Base-by-base conservation (phyloP, 2,888 invertebrate species). In the Catocala sponsa region DNA sequence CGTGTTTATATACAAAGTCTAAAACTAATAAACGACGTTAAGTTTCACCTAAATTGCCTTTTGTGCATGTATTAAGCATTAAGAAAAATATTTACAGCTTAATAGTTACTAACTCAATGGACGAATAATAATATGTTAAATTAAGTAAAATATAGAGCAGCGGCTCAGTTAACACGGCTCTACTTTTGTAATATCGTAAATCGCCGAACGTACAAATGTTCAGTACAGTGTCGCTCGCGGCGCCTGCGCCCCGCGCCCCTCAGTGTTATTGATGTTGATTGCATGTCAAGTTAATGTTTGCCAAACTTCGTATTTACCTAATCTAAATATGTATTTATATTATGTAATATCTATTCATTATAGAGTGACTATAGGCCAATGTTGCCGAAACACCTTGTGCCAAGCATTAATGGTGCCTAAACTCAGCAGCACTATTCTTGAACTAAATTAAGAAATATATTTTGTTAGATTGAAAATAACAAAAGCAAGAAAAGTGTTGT, bases 41-140 rank as follows among this genome's bases (percentile, higher is more conserved):
- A 72, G 84, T 86, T 87, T 82, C 83, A 88, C 84, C 76, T 85
- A 85, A 87, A 90, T 88, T 88, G 86, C 84, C 80, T 81, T 85
- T 82, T 80, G 85, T 83, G 88, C 87, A 82, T 87, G 88, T 81
- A 79, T 80, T 79, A 83, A 69, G 68, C 72, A 80, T 79, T 76
- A 77, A 80, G 78, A 79, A 68, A 76, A 68, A 74, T 75, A 80
- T 81, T 81, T 79, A 81, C 76, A 74, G 84, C 84, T 88, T 83
- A 74, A 74, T 81, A 80, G 78, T 81, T 76, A 85, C 83, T 87
- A 86, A 87, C 77, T 74, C 74, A 61, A 74, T 73, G 73, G 74
- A 71, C 65, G 75, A 78, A 74, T n/a, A n/a, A n/a, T n/a, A n/a
- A n/a, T 38, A 81, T 77, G 72, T 81, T 81, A 76, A 63, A 79